Conservation (phyloP, 2,113 vertebrate species). For the Phyllostomus hastatus region DNA sequence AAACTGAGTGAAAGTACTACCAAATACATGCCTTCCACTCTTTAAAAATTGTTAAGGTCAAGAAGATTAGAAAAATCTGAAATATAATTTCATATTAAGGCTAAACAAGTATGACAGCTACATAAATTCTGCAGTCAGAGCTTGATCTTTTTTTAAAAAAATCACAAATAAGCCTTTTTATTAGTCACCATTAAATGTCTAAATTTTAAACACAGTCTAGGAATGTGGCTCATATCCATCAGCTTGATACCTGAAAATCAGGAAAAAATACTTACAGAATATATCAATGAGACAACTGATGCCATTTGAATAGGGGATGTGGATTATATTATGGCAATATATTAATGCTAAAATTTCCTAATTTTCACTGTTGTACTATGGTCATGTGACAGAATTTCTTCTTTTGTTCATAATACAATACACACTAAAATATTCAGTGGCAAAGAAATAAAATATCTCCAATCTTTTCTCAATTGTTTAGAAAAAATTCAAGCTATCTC, state of each 20-base stretch:
- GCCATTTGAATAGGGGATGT: not conserved
- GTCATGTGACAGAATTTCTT: not conserved
- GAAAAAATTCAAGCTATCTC: not conserved
- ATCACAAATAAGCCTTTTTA: no score
- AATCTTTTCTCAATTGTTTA: not conserved
- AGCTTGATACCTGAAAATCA: no score
- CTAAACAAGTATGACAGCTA: not conserved
- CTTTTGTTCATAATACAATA: not conserved
- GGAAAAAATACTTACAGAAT: not conserved
- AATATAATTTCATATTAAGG: not conserved
- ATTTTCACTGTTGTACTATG: not conserved
- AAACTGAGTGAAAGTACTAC: not conserved
- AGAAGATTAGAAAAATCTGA: not conserved
- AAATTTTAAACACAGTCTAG: no score
- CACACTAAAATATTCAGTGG: not conserved
- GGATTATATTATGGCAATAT: not conserved
- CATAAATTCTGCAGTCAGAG: not conserved
- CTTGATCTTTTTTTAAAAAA: not conserved
- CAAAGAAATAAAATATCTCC: not conserved
- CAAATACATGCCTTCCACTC: not conserved
- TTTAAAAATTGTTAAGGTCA: not conserved
- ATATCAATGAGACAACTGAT: not conserved
- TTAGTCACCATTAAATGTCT: no score
- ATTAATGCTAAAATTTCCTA: not conserved
- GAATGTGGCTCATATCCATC: no score